A percentile compares a stretch with the other conserved stretches of the same genome.
Conservation (phyloP, 2,797 vertebrate genomes). For the Taeniopygia guttata region DNA sequence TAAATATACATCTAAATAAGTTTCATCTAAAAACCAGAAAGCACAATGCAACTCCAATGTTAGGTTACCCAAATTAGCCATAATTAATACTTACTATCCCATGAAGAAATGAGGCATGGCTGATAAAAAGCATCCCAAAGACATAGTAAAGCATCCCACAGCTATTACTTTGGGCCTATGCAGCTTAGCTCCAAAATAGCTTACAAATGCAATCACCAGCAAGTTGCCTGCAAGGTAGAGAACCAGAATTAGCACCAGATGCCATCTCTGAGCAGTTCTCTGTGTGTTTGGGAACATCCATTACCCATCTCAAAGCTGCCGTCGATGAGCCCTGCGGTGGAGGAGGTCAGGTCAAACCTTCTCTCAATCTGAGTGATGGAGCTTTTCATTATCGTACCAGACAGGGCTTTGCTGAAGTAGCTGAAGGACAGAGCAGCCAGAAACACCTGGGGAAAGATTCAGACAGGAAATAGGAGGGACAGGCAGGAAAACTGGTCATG, state of each 20-base stretch:
- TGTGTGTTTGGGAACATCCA: not conserved
- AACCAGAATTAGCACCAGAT: not conserved
- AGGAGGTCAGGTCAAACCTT: constrained; percentile 87
- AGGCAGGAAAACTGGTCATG: not conserved
- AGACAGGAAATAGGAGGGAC: not conserved
- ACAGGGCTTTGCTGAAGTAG: constrained; percentile 82
- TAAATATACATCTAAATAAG: not conserved
- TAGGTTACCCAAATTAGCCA: not conserved
- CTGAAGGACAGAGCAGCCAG: constrained; percentile 81
- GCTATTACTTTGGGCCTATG: constrained; percentile 91
- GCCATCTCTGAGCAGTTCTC: not conserved
- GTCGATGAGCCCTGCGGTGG: constrained; percentile 84
- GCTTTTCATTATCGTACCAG: constrained; percentile 85
- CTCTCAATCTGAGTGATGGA: constrained; percentile 91
- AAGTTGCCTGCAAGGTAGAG: constrained; percentile 85
- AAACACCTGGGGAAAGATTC: constrained; percentile 77
- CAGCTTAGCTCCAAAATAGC: constrained; percentile 91
- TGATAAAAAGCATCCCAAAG: constrained; percentile 84
- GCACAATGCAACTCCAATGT: not conserved
- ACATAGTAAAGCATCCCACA: constrained; percentile 85
- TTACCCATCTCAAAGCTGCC: constrained; percentile 93
- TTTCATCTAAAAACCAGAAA: not conserved
- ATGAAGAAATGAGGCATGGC: constrained; percentile 93
- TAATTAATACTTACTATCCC: constrained; percentile 83
- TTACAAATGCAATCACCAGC: constrained; percentile 90